Percentiles rank a stretch among this genome's conserved stretches.
Conservation (phyloP, 2,797 vertebrate species). For the Microhierax caerulescens region DNA sequence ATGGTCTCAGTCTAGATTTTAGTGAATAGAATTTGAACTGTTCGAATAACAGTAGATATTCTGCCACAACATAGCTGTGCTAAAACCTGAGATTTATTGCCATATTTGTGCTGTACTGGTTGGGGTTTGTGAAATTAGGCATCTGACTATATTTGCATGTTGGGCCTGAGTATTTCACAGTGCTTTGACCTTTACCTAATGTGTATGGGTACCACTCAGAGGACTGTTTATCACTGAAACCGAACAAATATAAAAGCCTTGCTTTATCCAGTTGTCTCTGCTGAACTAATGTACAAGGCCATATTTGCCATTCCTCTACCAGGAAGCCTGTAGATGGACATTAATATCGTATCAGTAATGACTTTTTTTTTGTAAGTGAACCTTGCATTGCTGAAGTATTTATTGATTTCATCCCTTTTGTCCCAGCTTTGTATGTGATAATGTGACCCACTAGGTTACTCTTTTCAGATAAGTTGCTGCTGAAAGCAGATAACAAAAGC, state of each 20-base stretch:
- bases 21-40: neutral
- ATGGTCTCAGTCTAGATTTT: neutral
- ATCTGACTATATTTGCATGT: neutral
- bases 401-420: neutral
- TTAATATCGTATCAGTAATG: neutral
- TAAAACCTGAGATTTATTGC: neutral
- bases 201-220: neutral
- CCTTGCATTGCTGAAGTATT: neutral
- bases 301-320: neutral
- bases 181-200: neutral
- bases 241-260: neutral
- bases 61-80: neutral
- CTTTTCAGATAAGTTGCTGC: neutral
- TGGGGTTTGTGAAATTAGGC: neutral
- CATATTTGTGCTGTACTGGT: neutral
- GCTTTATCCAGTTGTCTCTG: neutral
- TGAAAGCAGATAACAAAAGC: neutral
- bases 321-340: neutral
- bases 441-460: neutral
- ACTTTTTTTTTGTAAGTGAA: neutral
- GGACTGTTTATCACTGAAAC: neutral
- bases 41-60: neutral
- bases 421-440: neutral
- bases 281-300: neutral
- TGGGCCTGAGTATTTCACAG: neutral